A percentile compares a stretch with the other conserved stretches of the same genome.
Conservation (phyloP, 2,888 invertebrate species). For the Piscicola geometra region DNA sequence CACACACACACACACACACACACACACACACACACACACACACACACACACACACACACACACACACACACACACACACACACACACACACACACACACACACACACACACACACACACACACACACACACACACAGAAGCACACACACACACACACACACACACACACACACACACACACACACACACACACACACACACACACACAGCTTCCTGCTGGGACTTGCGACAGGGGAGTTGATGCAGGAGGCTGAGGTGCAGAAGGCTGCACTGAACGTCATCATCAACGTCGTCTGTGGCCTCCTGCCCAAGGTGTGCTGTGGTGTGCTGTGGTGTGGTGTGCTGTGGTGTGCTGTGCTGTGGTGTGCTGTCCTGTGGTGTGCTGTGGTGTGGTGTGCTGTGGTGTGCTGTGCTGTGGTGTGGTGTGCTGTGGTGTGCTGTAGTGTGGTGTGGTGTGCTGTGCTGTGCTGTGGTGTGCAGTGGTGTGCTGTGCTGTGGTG, state of each 20-base stretch:
- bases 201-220: conserved; percentile 68
- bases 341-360: background rate
- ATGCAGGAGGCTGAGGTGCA: conserved; percentile 86
- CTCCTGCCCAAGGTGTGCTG: conserved; percentile 71
- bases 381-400: background rate
- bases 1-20: conserved; percentile 17
- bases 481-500: no score
- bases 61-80: conserved; percentile 19
- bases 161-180: conserved; percentile 24
- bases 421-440: background rate
- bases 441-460: background rate
- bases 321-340: background rate
- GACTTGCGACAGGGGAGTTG: conserved; percentile 83
- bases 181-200: conserved; percentile 24
- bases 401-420: background rate
- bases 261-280: conserved; percentile 79
- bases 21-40: conserved; percentile 14
- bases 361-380: background rate
- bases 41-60: conserved; percentile 19
- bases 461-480: no score
- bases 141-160: conserved; percentile 19
- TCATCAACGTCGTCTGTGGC: conserved; percentile 89
- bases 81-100: conserved; percentile 7
- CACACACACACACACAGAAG: background rate
- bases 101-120: conserved; percentile 17